Evolutionary conservation across 1,140 invertebrate species (phyloP).

Genomic region (Brachionus rubens): DNA sequence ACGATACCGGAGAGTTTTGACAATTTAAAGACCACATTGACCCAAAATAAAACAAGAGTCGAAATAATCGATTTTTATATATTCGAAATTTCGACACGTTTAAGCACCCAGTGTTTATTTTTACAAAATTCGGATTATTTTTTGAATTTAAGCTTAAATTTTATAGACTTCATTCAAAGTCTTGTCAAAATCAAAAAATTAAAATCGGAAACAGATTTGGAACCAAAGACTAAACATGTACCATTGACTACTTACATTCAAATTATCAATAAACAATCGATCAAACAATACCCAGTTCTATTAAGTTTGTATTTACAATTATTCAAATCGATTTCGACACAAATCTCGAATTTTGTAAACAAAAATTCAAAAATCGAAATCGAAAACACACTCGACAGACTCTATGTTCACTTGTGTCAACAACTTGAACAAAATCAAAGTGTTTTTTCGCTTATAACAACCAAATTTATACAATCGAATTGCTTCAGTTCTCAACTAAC

Average conservation of each 20-base stretch:
- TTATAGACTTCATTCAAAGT: background rate
- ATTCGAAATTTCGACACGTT: background rate
- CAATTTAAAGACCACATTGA: background rate
- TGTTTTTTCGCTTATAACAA: background rate
- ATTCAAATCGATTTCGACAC: constrained; percentile 8
- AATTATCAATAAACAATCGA: background rate
- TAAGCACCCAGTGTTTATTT: background rate
- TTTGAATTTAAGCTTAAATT: constrained; percentile 1
- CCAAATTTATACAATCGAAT: constrained; percentile 14
- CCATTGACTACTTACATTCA: background rate
- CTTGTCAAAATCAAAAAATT: constrained; percentile 13
- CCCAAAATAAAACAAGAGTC: background rate
- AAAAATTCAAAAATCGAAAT: constrained; percentile 20
- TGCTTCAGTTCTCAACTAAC: constrained; percentile 7
- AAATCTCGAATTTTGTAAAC: constrained; percentile 42
- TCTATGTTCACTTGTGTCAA: constrained; percentile 5
- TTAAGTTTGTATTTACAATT: background rate
- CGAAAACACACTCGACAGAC: background rate
- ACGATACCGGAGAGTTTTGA: background rate
- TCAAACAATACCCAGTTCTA: background rate
- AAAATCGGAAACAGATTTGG: background rate
- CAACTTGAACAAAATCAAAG: background rate
- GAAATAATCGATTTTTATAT: constrained; percentile 9
- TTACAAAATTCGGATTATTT: constrained; percentile 17
- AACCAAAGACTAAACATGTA: background rate